Percentiles rank a stretch among this genome's conserved stretches.
Evolutionary conservation across 2,797 vertebrate species (phyloP).

Genomic region (Apogon talboti): DNA sequence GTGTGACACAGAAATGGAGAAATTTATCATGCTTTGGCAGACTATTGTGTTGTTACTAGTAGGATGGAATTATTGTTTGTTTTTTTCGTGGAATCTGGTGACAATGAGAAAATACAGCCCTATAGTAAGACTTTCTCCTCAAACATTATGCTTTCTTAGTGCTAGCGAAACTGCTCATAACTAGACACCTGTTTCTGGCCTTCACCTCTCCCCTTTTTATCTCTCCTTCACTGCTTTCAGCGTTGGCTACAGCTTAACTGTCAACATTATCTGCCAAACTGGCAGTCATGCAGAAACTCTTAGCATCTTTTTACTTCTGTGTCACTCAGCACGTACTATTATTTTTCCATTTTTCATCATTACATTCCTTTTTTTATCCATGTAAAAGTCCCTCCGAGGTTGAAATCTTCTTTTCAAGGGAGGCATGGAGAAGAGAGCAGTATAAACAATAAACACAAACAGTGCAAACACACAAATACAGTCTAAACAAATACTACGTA

Average conservation of each 20-base stretch:
- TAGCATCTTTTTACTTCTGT: conserved; percentile 11
- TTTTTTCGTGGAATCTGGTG: background rate
- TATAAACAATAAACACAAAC: no score
- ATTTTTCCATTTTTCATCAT: no score
- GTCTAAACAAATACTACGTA: no score
- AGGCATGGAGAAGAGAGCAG: no score
- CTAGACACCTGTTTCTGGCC: background rate
- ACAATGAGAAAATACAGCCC: conserved; percentile 3
- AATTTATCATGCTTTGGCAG: background rate
- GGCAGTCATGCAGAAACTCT: conserved; percentile 24
- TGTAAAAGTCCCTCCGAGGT: no score
- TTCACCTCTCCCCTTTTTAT: conserved; percentile 19
- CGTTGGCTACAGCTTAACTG: conserved; percentile 17
- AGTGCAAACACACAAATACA: no score
- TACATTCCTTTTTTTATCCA: no score
- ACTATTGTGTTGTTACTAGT: background rate
- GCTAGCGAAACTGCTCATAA: background rate
- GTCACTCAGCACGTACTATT: conserved; percentile 16
- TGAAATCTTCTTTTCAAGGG: no score
- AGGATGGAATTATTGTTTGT: conserved; percentile 1
- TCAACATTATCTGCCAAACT: conserved; percentile 45
- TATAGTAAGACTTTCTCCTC: background rate
- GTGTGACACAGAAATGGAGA: background rate
- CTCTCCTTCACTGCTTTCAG: conserved; percentile 25
- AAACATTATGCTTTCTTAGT: conserved; percentile 5